A percentile compares a stretch with the other conserved stretches of the same genome.
phyloP scores from a whole-genome alignment of 1,140 invertebrate genomes.

The Eupristina koningsbergeri region DNA sequence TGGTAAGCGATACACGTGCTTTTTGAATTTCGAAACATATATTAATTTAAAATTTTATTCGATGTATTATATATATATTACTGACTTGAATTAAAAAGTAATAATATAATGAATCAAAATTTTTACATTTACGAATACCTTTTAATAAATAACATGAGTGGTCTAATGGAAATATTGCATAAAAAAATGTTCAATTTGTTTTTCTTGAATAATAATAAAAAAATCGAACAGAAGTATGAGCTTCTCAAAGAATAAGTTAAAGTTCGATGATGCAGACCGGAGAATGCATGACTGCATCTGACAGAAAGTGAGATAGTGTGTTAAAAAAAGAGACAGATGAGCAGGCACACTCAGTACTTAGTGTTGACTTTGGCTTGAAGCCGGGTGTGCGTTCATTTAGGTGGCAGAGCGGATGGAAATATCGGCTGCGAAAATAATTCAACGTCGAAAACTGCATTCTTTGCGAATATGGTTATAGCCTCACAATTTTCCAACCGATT shows the following conservation, averaged over 20 bases:
- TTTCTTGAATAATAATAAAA: neutral
- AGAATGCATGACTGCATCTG: neutral
- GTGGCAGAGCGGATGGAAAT: constrained; percentile 65
- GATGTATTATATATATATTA: too few species aligned
- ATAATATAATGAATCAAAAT: too few species aligned
- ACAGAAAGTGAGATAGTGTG: constrained; percentile 31
- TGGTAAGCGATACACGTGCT: too few species aligned
- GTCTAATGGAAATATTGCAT: too few species aligned
- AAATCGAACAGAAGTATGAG: neutral
- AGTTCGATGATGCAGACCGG: neutral
- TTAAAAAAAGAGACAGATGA: constrained; percentile 41
- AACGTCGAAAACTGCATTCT: constrained; percentile 56
- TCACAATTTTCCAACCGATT: neutral
- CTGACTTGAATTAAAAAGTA: too few species aligned
- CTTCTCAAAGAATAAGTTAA: neutral
- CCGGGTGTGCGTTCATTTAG: constrained; percentile 51
- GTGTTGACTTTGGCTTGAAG: constrained; percentile 66
- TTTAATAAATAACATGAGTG: too few species aligned
- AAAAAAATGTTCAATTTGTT: neutral
- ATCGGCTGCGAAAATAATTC: constrained; percentile 68
- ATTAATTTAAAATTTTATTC: too few species aligned
- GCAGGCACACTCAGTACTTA: constrained; percentile 17
- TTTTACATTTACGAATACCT: too few species aligned
- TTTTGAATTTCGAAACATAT: too few species aligned
- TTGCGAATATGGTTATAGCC: neutral